Evolutionary conservation across 2,888 invertebrate species (phyloP).

Genomic region (Meiosimyza decipiens): DNA sequence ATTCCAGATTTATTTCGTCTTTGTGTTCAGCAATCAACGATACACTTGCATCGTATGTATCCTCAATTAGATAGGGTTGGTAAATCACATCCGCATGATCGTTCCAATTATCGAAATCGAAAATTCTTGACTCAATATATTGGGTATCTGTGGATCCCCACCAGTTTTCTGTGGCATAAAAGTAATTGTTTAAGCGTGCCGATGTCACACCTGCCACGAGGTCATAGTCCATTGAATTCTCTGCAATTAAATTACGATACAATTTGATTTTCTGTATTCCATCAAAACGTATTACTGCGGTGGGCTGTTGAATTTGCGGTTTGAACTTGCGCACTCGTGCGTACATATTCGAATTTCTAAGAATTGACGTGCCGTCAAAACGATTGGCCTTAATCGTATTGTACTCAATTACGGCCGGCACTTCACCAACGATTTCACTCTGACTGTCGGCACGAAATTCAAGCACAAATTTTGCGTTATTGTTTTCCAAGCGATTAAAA

Average conservation of each 20-base stretch:
- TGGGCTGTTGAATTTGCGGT: slow-evolving; percentile 67
- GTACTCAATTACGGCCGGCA: slow-evolving; percentile 80
- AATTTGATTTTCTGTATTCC: slow-evolving; percentile 95
- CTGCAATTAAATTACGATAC: slow-evolving; percentile 87
- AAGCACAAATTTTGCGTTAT: slow-evolving; percentile 84
- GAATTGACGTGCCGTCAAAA: slow-evolving; percentile 62
- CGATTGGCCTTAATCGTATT: slow-evolving; percentile 83
- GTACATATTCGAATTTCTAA: slow-evolving; percentile 42
- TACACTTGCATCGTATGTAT: slow-evolving; percentile 80
- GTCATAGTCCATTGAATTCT: slow-evolving; percentile 87
- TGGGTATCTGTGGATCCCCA: slow-evolving; percentile 87
- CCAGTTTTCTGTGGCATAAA: slow-evolving; percentile 95
- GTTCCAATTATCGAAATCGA: slow-evolving; percentile 99
- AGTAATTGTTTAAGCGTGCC: slow-evolving; percentile 84
- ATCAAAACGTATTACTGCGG: slow-evolving; percentile 89
- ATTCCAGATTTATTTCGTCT: slow-evolving; percentile 72
- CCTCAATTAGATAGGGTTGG: slow-evolving; percentile 85
- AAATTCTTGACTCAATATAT: slow-evolving; percentile 84
- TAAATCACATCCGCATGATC: slow-evolving; percentile 94
- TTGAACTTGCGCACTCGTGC: slow-evolving; percentile 48
- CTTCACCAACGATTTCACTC: slow-evolving; percentile 89
- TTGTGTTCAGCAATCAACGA: slow-evolving; percentile 71
- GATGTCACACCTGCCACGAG: slow-evolving; percentile 92
- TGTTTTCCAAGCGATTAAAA: slow-evolving; percentile 82
- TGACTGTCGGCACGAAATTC: slow-evolving; percentile 92